Base-by-base conservation (phyloP, 2,888 invertebrate genomes). In the Ophion slaviceki region DNA sequence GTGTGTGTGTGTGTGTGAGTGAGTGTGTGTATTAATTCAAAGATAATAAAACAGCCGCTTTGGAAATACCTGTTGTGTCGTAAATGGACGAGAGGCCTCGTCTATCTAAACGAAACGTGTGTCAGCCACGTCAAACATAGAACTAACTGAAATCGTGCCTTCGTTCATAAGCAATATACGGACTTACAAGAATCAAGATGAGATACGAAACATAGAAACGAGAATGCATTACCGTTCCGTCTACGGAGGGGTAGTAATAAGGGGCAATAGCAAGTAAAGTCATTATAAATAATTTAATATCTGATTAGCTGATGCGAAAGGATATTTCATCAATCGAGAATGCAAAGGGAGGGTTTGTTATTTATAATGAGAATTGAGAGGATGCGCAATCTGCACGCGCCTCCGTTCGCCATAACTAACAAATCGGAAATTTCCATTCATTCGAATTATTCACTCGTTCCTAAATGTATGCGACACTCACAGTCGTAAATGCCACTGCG, bases 161-260 rank as follows among this genome's bases (percentile, higher is more conserved):
- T 85, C 82, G 82, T 80, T 85, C 82, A 82, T 80, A 72, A 72
- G 67, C 79, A 80, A 85, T 82, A 82, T 85, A 85, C 76, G 76
- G 82, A 80, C 80, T 82, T 76, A 75, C 71, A 47, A 80, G 76
- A 24, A 59, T 57, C 66, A 62, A 57, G 79, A 64, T 80, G 72
- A 77, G 74, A 62, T 62, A 74, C 40, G 40, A n/a, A 53, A 71
- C 57, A 4, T n/a, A 71, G 32, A 36, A 17, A n/a, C 53, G 57
- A 71, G 47, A 14, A 47, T 47, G 47, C 47, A 47, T 47, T 14
- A 71, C 7, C 57, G 28, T 59, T 57, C 28, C 59, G 8, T 32
- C 36, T 28, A 53, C 59, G 61, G 20, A 61, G 24, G 72, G 61
- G 24, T 74, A 40, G 1, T 10, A 61, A 24, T 47, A 11, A 47